Conservation (phyloP, 1,140 invertebrate species). For the Homarus americanus region DNA sequence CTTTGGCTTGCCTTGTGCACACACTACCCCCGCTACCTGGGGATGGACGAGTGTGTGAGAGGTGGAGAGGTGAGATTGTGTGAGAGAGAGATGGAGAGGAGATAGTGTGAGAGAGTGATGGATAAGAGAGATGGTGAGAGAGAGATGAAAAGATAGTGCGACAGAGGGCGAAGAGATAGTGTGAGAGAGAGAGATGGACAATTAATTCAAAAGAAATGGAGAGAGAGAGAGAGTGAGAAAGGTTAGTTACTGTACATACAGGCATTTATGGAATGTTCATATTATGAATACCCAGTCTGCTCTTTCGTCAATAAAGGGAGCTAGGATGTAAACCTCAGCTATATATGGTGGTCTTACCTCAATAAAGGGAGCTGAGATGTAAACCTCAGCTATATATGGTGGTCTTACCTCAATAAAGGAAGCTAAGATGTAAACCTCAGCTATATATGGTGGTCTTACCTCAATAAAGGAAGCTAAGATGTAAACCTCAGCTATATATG, state of each 20-base stretch:
- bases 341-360: too few relatives aligned
- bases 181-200: neutral
- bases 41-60: too few relatives aligned
- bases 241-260: neutral
- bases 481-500: too few relatives aligned
- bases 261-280: too few relatives aligned
- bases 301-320: neutral
- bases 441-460: neutral
- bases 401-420: too few relatives aligned
- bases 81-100: neutral
- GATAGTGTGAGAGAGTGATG: neutral
- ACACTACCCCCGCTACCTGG: too few relatives aligned
- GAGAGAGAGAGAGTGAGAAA: neutral
- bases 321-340: neutral
- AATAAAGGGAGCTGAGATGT: too few relatives aligned
- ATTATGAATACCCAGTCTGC: too few relatives aligned
- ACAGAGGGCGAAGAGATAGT: neutral
- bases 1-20: too few relatives aligned
- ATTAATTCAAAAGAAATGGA: neutral
- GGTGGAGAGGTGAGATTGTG: too few relatives aligned
- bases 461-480: neutral
- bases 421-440: too few relatives aligned
- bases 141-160: neutral
- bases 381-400: too few relatives aligned
- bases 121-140: conserved; percentile 5